Evolutionary conservation across 2,113 vertebrate genomes (phyloP).

Genomic region (Hemiprocne comata): DNA sequence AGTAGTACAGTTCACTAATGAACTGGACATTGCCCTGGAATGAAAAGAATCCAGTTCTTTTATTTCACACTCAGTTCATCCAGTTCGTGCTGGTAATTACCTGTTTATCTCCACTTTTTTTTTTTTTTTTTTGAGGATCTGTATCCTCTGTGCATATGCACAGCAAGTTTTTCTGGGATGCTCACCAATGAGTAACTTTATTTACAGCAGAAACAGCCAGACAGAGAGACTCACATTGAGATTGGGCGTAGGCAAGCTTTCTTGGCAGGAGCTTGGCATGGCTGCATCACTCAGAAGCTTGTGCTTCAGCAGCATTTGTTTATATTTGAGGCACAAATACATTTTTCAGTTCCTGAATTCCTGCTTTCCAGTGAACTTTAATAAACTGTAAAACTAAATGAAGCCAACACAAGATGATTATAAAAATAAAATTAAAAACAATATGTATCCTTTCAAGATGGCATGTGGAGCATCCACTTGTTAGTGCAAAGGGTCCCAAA

Average conservation of each 20-base stretch:
- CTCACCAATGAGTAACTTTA: conserved; percentile 1
- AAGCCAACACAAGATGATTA: background rate
- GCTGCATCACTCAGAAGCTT: background rate
- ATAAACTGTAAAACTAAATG: background rate
- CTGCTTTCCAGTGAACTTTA: background rate
- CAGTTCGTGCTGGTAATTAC: background rate
- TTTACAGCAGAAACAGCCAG: conserved; percentile 38
- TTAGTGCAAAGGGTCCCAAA: background rate
- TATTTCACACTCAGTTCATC: background rate
- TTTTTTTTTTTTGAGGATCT: background rate
- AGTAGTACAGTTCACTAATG: background rate
- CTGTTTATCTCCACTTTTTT: background rate
- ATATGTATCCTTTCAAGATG: background rate
- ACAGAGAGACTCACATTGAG: background rate
- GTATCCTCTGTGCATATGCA: background rate
- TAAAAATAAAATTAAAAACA: background rate
- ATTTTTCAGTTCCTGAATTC: background rate
- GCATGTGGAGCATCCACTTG: background rate
- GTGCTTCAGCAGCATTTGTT: conserved; percentile 32
- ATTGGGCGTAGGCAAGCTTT: background rate
- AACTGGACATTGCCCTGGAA: background rate
- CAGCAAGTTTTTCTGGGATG: background rate
- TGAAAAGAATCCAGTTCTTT: background rate
- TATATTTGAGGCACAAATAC: background rate
- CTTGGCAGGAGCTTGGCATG: conserved; percentile 3